These are phyloP conservation scores for Diacarnus erythraeanus DNA, from an alignment of 37 sponge, comb jelly and placozoan species.

Conservation along the genomic window DNA sequence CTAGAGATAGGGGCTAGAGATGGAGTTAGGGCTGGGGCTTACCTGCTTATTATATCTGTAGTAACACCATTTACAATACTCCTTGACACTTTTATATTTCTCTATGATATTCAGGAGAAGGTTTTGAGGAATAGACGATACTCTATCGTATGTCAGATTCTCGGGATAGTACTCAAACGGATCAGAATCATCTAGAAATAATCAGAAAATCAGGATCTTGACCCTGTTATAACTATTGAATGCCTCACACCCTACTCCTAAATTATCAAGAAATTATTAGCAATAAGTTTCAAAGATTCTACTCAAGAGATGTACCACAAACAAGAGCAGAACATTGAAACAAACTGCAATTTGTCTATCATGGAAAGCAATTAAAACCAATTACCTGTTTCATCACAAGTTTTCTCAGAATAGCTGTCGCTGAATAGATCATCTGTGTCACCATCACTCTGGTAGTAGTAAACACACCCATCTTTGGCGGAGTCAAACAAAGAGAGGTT, in stretches of 20 bases:
- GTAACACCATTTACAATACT: conserved; percentile 56
- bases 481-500: neutral
- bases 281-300: too few species aligned
- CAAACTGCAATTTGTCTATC: too few species aligned
- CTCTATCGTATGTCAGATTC: neutral
- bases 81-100: conserved; percentile 19
- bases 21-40: too few species aligned
- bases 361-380: too few species aligned
- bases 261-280: too few species aligned
- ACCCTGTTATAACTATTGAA: too few species aligned
- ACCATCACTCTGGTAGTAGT: neutral
- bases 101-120: conserved; percentile 39
- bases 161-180: conserved; percentile 37
- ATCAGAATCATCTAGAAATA: neutral
- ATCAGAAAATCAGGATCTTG: neutral
- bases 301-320: too few species aligned
- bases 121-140: conserved; percentile 28
- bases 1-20: too few species aligned
- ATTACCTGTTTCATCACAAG: neutral
- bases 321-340: too few species aligned
- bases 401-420: neutral
- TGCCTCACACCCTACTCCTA: too few species aligned
- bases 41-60: conserved; percentile 19
- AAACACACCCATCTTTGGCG: neutral
- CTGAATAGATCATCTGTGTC: neutral